A percentile compares a stretch with the other conserved stretches of the same genome.
These are phyloP conservation scores for Melolontha melolontha DNA, from an alignment of 2,888 invertebrate genomes.

Conservation along the genomic window DNA sequence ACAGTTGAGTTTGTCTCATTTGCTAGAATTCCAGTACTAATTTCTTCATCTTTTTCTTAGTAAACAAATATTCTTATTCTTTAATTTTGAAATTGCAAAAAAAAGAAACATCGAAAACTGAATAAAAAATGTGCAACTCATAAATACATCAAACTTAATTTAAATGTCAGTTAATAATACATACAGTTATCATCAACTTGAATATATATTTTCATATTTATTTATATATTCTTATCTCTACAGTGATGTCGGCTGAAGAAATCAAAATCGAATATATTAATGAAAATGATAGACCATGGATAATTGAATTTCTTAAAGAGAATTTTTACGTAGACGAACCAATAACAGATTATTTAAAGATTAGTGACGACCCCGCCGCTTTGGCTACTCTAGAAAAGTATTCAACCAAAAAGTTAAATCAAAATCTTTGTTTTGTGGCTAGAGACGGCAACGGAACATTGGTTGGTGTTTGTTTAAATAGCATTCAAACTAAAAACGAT, in stretches of 20 bases:
- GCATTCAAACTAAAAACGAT: conserved; percentile 59
- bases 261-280: conserved; percentile 59
- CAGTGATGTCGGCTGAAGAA: conserved; percentile 12
- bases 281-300: conserved; percentile 62
- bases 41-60: too few relatives aligned
- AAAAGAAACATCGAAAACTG: too few relatives aligned
- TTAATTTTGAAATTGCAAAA: too few relatives aligned
- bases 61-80: too few relatives aligned
- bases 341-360: conserved; percentile 72
- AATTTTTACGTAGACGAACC: conserved; percentile 82
- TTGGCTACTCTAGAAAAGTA: conserved; percentile 75
- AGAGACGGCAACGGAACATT: conserved; percentile 70
- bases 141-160: too few relatives aligned
- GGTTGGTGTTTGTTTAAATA: conserved; percentile 62
- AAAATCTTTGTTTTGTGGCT: conserved; percentile 74
- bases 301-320: conserved; percentile 69
- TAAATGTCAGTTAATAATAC: too few relatives aligned
- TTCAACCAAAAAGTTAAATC: conserved; percentile 69
- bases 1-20: too few relatives aligned
- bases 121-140: too few relatives aligned
- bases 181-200: too few relatives aligned
- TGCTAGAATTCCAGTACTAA: too few relatives aligned
- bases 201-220: too few relatives aligned
- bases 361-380: conserved; percentile 72
- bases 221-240: not conserved